phyloP scores from a whole-genome alignment of 2,888 invertebrate genomes.

The Corbicula japonica region DNA sequence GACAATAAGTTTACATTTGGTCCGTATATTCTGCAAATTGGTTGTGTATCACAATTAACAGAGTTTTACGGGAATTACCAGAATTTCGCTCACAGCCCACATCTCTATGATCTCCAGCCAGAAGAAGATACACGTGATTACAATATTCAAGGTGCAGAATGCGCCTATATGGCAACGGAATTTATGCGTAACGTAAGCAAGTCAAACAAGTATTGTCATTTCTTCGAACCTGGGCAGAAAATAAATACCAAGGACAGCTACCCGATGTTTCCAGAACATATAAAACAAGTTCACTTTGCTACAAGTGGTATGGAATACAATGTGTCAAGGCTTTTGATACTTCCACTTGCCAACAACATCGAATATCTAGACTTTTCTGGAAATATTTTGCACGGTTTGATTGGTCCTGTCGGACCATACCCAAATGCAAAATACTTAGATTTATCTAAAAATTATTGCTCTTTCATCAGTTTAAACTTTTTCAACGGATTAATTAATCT shows the following conservation, averaged over 20 bases:
- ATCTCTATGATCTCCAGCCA: constrained; percentile 8
- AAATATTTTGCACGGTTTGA: constrained; percentile 25
- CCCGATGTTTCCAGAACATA: constrained; percentile 1
- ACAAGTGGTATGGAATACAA: constrained; percentile 8
- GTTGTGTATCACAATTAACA: constrained; percentile 17
- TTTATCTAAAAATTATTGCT: constrained; percentile 33
- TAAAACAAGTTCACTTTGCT: constrained; percentile 1
- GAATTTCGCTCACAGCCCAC: constrained; percentile 9
- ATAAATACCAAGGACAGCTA: background rate
- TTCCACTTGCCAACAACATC: background rate
- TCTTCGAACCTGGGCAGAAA: background rate
- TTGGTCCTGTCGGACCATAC: constrained; percentile 29
- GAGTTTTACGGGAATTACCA: constrained; percentile 9
- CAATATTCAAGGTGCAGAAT: background rate
- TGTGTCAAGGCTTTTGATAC: background rate
- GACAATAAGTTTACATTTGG: constrained; percentile 53
- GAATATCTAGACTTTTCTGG: constrained; percentile 28
- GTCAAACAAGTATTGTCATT: background rate
- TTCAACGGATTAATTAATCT: background rate
- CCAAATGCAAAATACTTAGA: constrained; percentile 17
- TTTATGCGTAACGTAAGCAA: constrained; percentile 32
- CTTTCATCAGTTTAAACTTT: background rate
- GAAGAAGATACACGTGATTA: background rate
- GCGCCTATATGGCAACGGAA: constrained; percentile 23
- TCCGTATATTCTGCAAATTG: constrained; percentile 39